Conservation (phyloP, 2,888 invertebrate genomes). For the Cordilura impudica region DNA sequence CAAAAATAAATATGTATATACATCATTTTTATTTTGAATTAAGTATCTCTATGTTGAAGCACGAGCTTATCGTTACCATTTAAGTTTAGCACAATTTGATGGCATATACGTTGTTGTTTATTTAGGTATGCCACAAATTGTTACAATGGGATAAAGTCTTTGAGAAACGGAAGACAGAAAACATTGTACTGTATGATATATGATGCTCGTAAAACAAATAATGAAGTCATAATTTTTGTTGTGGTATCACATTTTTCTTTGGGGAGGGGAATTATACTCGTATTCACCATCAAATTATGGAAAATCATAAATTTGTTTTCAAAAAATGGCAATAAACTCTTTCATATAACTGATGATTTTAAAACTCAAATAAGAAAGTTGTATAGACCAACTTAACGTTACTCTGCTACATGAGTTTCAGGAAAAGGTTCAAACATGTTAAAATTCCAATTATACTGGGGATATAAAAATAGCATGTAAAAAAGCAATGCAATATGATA, state of each 20-base stretch:
- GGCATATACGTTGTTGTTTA: background rate
- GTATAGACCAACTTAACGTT: no score
- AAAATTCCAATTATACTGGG: no score
- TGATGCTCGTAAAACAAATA: slow-evolving; percentile 16
- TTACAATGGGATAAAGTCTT: background rate
- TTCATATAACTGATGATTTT: no score
- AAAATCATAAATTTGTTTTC: background rate
- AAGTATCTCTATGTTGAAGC: background rate
- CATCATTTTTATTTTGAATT: background rate
- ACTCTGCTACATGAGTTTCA: no score
- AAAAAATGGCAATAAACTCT: background rate
- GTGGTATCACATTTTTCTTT: background rate
- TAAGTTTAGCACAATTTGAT: slow-evolving; percentile 24
- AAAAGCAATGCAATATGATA: no score
- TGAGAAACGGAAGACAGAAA: background rate
- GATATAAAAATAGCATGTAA: no score
- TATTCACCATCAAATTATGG: background rate
- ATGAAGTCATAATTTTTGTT: slow-evolving; percentile 38
- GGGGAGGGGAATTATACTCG: background rate
- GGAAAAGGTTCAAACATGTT: no score
- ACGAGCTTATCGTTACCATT: background rate
- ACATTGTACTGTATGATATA: slow-evolving; percentile 1
- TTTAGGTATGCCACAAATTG: slow-evolving; percentile 21
- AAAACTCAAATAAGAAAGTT: no score
- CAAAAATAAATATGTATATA: no score